Conservation (phyloP, 2,113 vertebrate species). For the rat (Rattus norvegicus) region GRCr8 NC_086025.1:36731001-36731500, state of each 20-base stretch:
- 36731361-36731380: not conserved
- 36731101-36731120: not conserved
- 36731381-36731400: not conserved
- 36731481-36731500: not conserved
- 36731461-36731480: not conserved
- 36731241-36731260: not conserved
- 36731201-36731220: constrained; percentile 9
- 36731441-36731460: not conserved
- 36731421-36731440: not conserved
- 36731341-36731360: not conserved
- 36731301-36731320: not conserved
- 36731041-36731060: not conserved
- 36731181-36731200: constrained; percentile 33
- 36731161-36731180: not conserved
- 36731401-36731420: not conserved
- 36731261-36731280: not conserved
- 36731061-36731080: not conserved
- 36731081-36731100: not conserved
- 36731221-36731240: not conserved
- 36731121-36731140: not conserved
- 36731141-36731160: not conserved
- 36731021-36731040: not conserved
- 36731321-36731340: not conserved
- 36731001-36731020: not conserved
- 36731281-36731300: not conserved